Evolutionary conservation across 1,140 invertebrate genomes (phyloP), one percentile per base, ranked within the genome.

Genomic region (Bilobella aurantiaca): DNA sequence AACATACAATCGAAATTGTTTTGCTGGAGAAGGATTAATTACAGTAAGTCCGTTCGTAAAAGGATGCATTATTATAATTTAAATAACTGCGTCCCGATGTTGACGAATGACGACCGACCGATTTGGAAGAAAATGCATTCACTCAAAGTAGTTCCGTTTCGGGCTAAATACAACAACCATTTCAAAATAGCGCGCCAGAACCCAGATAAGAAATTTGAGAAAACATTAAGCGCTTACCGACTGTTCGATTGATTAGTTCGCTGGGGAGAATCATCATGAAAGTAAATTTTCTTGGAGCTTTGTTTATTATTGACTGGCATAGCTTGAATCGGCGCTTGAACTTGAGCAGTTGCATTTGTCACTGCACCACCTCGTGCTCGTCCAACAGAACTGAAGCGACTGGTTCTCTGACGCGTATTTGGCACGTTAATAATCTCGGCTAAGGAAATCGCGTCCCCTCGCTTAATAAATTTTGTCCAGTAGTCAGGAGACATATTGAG

Each of bases 401-500:
- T 42, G n/a, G 37, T 42, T n/a, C 37, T 12, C 14, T 12, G 14
- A 23, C 49, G 49, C 8, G 49, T 8, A 14, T 53, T 53, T 12
- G 8, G n/a, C n/a, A n/a, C n/a, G 37, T 42, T 42, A 8, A n/a
- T n/a, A n/a, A n/a, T n/a, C n/a, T n/a, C n/a, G n/a, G n/a, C n/a
- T n/a, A 42, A 42, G 34, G 34, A 12, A 12, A 8, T 42, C 34
- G 8, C 18, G 34, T 42, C 34, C 49, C 12, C 12, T 12, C 68
- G 64, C 74, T 82, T 81, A 0, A 86, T 77, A 72, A 85, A 84
- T 64, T 79, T 78, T 12, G 77, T 78, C 86, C 86, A 89, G 74
- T 84, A 88, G 72, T 86, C 83, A 0, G 78, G 77, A 0, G 86
- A 82, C 37, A 88, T 80, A 67, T 82, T 81, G 27, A 89, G 75